Conservation (phyloP, 2,797 vertebrate species). For the Phylloscopus collybita region DNA sequence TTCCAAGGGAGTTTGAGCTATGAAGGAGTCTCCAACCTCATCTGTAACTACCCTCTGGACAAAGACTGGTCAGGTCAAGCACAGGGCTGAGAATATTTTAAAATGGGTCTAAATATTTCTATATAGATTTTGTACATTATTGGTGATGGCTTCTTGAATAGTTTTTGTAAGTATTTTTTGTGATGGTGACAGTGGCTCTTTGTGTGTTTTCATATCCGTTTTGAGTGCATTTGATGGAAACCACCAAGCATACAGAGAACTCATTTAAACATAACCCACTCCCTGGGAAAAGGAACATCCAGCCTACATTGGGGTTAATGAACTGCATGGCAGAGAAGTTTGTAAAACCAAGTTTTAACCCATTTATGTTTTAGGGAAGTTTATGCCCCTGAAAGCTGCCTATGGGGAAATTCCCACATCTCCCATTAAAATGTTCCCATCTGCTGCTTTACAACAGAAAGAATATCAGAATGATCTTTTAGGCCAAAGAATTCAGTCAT, state of each 20-base stretch:
- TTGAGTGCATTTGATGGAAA: background rate
- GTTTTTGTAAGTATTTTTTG: background rate
- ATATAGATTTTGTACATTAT: background rate
- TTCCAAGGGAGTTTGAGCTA: background rate
- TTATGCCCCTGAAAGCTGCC: background rate
- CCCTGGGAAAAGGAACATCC: background rate
- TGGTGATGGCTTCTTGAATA: background rate
- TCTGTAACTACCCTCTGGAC: background rate
- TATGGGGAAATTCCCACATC: constrained; percentile 46
- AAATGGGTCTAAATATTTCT: background rate
- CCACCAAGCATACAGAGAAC: background rate
- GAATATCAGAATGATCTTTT: constrained; percentile 16
- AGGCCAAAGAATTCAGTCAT: constrained; percentile 51
- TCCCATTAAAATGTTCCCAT: constrained; percentile 37
- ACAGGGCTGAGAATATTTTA: background rate
- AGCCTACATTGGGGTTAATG: background rate
- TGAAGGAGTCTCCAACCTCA: background rate
- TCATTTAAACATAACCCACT: background rate
- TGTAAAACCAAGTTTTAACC: constrained; percentile 9
- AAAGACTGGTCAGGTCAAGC: background rate
- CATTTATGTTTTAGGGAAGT: background rate
- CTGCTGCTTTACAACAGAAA: constrained; percentile 21
- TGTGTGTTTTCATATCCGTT: background rate
- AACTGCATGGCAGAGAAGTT: background rate
- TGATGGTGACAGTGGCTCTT: background rate